Evolutionary conservation across 2,888 invertebrate genomes (phyloP).

Genomic region (Pristionchus entomophagus): DNA sequence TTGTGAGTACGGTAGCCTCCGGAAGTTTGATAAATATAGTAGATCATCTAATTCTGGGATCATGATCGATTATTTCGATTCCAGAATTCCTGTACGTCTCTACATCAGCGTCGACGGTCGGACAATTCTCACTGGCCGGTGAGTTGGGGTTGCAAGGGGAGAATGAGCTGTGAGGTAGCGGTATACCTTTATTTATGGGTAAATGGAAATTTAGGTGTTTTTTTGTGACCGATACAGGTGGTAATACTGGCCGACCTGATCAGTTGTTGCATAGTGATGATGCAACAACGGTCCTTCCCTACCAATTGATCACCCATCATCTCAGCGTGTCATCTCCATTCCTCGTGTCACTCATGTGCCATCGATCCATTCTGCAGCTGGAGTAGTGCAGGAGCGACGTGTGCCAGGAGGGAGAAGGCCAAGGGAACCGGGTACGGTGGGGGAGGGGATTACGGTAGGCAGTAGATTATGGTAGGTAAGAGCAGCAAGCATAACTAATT

Average conservation of each 20-base stretch:
- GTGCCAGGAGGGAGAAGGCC: conserved; percentile 47
- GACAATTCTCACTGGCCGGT: conserved; percentile 58
- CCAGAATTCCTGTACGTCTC: conserved; percentile 63
- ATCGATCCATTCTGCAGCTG: conserved; percentile 48
- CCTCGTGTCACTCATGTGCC: conserved; percentile 28
- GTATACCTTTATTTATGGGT: too few relatives aligned
- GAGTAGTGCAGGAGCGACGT: conserved; percentile 28
- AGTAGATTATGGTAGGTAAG: too few relatives aligned
- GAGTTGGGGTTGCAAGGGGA: conserved; percentile 51
- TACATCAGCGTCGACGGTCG: conserved; percentile 52
- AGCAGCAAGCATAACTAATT: too few relatives aligned
- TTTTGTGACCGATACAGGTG: too few relatives aligned
- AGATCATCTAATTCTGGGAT: too few relatives aligned
- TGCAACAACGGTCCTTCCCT: too few relatives aligned
- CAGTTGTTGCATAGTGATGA: too few relatives aligned
- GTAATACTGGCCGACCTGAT: too few relatives aligned
- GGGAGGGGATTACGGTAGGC: too few relatives aligned
- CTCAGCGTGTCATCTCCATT: conserved; percentile 37
- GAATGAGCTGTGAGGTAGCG: neutral
- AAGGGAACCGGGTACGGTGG: conserved; percentile 29
- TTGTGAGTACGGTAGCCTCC: too few relatives aligned
- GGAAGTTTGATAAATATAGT: too few relatives aligned
- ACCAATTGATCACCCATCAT: neutral
- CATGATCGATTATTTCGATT: too few relatives aligned
- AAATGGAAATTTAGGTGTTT: neutral